Percentiles rank a stretch among this genome's conserved stretches.
These are phyloP conservation scores for Spermophilus dauricus DNA, from an alignment of 2,113 vertebrate genomes.

Conservation along the genomic window DNA sequence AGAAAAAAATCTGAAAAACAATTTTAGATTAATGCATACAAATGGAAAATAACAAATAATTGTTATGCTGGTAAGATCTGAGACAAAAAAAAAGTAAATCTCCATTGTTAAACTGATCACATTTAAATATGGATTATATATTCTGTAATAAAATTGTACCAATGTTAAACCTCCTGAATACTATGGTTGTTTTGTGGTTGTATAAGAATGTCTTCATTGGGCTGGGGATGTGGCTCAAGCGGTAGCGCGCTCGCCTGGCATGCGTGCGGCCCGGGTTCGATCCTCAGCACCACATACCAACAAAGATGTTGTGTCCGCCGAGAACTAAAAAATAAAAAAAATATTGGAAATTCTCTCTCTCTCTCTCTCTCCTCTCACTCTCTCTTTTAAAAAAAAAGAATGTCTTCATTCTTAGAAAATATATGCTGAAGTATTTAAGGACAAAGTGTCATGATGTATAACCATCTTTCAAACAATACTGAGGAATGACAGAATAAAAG, in stretches of 20 bases:
- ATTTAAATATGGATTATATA: neutral
- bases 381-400: neutral
- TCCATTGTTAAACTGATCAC: neutral
- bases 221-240: no score
- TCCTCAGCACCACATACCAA: no score
- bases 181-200: neutral
- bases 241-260: no score
- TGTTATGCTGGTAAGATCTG: neutral
- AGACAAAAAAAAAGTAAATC: neutral
- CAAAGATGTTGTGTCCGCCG: no score
- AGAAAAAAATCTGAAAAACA: neutral
- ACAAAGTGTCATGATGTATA: neutral
- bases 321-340: no score
- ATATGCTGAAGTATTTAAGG: neutral
- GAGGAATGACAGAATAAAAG: no score
- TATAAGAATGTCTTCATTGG: neutral
- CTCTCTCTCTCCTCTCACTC: no score
- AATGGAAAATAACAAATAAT: neutral
- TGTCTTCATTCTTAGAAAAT: neutral
- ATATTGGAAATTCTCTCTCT: no score
- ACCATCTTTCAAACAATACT: neutral
- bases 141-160: neutral
- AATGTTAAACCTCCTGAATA: neutral
- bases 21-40: neutral
- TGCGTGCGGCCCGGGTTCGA: no score